Evolutionary conservation across 2,888 invertebrate species (phyloP).

Genomic region (Tipula confusa): DNA sequence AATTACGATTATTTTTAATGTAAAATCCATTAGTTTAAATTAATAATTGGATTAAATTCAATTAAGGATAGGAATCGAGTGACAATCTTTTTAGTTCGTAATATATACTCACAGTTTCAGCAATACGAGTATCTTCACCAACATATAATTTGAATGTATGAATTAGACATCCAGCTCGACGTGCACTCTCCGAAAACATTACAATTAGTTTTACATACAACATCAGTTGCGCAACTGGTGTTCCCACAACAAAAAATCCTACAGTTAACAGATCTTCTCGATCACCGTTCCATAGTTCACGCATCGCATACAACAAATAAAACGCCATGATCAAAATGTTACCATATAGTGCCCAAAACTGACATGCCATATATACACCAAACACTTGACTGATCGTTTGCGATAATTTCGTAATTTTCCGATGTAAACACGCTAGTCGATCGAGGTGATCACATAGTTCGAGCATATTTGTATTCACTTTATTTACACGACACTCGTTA

Average conservation of each 20-base stretch:
- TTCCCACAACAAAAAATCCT: neutral
- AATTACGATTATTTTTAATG: no score
- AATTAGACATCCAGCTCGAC: neutral
- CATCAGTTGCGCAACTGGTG: neutral
- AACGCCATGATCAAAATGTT: neutral
- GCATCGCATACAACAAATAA: neutral
- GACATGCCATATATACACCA: neutral
- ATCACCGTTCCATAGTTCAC: neutral
- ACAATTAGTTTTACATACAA: neutral
- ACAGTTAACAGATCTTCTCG: neutral
- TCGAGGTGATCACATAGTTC: neutral
- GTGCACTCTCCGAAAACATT: neutral
- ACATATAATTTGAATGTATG: neutral
- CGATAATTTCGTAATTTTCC: neutral
- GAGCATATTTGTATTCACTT: neutral
- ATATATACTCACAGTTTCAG: neutral
- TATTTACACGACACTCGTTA: neutral
- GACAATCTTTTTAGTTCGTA: no score
- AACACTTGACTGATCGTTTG: neutral
- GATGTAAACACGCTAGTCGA: neutral
- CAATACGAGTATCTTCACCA: neutral
- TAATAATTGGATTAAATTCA: no score
- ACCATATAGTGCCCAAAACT: neutral
- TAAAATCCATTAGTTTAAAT: no score
- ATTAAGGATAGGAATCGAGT: no score